phyloP scores from a whole-genome alignment of 2,888 invertebrate genomes.

The Caenorhabditis imperialis region DNA sequence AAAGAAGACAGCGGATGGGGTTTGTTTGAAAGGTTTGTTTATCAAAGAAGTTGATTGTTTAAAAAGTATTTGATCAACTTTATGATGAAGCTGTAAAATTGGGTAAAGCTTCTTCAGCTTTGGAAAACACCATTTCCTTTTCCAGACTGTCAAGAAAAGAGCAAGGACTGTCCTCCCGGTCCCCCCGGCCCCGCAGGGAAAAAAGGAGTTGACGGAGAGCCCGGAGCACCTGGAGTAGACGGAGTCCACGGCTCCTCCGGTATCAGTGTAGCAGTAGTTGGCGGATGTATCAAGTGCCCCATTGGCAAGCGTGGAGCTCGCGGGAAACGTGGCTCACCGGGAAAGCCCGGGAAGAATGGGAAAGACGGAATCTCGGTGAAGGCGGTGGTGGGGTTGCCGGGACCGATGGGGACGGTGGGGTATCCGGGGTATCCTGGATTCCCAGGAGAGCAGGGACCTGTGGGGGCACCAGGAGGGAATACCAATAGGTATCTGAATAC shows the following conservation, averaged over 20 bases:
- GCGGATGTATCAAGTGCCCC: conserved; percentile 34
- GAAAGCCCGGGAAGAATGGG: conserved; percentile 26
- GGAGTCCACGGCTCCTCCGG: conserved; percentile 35
- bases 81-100: too few relatives aligned
- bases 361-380: conserved; percentile 30
- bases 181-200: conserved; percentile 33
- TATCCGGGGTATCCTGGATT: conserved; percentile 39
- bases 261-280: conserved; percentile 9
- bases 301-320: conserved; percentile 15
- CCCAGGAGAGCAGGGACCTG: conserved; percentile 30
- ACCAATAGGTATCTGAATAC: conserved; percentile 10
- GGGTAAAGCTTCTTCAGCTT: too few relatives aligned
- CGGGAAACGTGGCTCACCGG: conserved; percentile 15
- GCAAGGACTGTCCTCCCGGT: conserved; percentile 29
- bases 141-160: conserved; percentile 22
- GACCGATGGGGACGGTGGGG: conserved; percentile 17
- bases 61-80: too few relatives aligned
- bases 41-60: too few relatives aligned
- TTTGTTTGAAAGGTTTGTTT: conserved; percentile 20
- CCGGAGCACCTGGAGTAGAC: conserved; percentile 17
- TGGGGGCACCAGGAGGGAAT: conserved; percentile 35
- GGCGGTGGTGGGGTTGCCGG: conserved; percentile 24
- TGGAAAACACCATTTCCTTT: too few relatives aligned
- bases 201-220: conserved; percentile 23
- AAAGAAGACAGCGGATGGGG: not conserved